These are phyloP conservation scores for Trachelus stipa DNA, from an alignment of 2,888 invertebrate genomes.

Conservation along the genomic window DNA sequence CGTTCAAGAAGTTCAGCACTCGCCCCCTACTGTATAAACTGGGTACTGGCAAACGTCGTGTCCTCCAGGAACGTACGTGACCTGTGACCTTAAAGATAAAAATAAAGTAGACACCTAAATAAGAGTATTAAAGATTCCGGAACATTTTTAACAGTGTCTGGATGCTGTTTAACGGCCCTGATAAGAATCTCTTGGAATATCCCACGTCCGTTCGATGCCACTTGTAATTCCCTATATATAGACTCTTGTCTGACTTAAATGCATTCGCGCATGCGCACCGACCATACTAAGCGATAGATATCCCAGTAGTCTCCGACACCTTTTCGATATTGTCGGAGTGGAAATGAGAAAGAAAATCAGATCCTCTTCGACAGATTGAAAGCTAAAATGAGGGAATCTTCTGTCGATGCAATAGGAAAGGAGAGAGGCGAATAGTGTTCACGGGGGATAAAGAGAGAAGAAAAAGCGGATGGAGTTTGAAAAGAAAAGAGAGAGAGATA, in stretches of 20 bases:
- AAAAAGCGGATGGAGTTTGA: background rate
- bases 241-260: background rate
- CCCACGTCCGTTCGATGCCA: background rate
- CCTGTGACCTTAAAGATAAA: background rate
- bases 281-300: background rate
- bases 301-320: conserved; percentile 22
- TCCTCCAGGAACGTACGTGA: background rate
- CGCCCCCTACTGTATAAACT: background rate
- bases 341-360: conserved; percentile 61
- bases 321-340: conserved; percentile 51
- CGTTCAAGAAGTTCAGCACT: background rate
- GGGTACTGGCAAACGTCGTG: background rate
- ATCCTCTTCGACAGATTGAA: conserved; percentile 55
- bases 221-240: background rate
- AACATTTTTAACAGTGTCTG: background rate
- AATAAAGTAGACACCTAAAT: background rate
- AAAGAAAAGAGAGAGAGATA: conserved; percentile 10
- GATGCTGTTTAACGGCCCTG: background rate
- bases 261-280: background rate
- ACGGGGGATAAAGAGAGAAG: background rate
- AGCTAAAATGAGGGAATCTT: conserved; percentile 55
- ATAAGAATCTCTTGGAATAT: background rate
- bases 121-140: background rate
- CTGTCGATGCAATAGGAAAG: background rate
- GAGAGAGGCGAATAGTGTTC: background rate